These are phyloP conservation scores for Agraylea sexmaculata DNA, from an alignment of 1,140 invertebrate species.

Conservation along the genomic window DNA sequence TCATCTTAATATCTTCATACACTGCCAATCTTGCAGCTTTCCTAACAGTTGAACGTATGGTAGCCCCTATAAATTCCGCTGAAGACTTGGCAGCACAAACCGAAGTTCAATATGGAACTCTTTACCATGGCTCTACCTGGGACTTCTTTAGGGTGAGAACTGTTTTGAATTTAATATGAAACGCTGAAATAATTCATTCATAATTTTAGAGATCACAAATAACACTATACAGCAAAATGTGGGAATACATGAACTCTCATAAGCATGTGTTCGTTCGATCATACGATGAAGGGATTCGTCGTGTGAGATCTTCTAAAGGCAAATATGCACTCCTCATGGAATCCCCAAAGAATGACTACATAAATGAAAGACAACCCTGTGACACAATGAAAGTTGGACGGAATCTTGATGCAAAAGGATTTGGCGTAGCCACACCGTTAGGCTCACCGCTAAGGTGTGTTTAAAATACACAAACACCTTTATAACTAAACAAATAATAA, in stretches of 20 bases:
- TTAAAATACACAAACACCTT: slow-evolving; percentile 1
- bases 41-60: slow-evolving; percentile 87
- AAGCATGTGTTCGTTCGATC: slow-evolving; percentile 71
- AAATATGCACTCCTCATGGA: slow-evolving; percentile 93
- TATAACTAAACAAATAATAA: no score
- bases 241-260: slow-evolving; percentile 84
- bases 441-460: slow-evolving; percentile 78
- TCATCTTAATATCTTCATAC: slow-evolving; percentile 96
- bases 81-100: slow-evolving; percentile 89
- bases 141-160: slow-evolving; percentile 87
- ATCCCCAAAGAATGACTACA: slow-evolving; percentile 90
- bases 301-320: slow-evolving; percentile 71
- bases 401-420: slow-evolving; percentile 87
- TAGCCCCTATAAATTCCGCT: slow-evolving; percentile 85
- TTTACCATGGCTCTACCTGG: slow-evolving; percentile 76
- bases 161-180: no score
- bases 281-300: slow-evolving; percentile 74
- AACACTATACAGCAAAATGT: slow-evolving; percentile 85
- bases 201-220: slow-evolving; percentile 72
- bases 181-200: background rate
- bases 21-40: slow-evolving; percentile 97
- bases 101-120: slow-evolving; percentile 89
- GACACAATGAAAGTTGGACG: slow-evolving; percentile 91
- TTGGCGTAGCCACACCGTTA: slow-evolving; percentile 84
- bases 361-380: slow-evolving; percentile 84